Percentiles rank a stretch among this genome's conserved stretches.
Evolutionary conservation across 1,140 invertebrate genomes (phyloP).

Genomic region (Maniola jurtina): DNA sequence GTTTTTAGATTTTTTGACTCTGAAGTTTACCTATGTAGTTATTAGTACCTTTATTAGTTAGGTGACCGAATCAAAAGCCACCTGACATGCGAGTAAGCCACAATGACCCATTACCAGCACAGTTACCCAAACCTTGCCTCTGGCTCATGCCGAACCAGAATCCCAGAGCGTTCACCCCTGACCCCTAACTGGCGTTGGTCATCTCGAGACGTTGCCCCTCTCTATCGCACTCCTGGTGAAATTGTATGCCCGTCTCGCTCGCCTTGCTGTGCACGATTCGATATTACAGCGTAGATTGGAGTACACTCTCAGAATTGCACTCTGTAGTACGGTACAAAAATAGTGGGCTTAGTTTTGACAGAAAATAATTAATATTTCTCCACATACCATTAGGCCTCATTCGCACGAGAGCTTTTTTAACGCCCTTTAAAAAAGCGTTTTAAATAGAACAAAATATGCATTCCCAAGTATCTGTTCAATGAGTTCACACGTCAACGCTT

Average conservation of each 20-base stretch:
- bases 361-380: neutral
- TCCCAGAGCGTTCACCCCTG: conserved; percentile 66
- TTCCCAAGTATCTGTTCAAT: too few relatives aligned
- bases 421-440: too few relatives aligned
- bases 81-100: conserved; percentile 12
- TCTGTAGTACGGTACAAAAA: conserved; percentile 40
- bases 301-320: conserved; percentile 65
- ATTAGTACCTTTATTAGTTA: neutral
- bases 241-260: conserved; percentile 38
- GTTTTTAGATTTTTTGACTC: too few relatives aligned
- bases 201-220: conserved; percentile 52
- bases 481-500: too few relatives aligned
- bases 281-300: conserved; percentile 53
- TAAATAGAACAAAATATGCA: too few relatives aligned
- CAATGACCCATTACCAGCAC: conserved; percentile 15
- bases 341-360: conserved; percentile 6
- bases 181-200: conserved; percentile 64
- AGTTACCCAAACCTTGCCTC: conserved; percentile 33
- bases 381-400: too few relatives aligned
- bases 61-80: conserved; percentile 2
- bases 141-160: conserved; percentile 35
- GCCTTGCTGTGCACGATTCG: conserved; percentile 53
- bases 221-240: conserved; percentile 21
- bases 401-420: too few relatives aligned
- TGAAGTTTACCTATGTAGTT: too few relatives aligned